Evolutionary conservation across 1,140 invertebrate species (phyloP).

Genomic region (Hetaerina americana): DNA sequence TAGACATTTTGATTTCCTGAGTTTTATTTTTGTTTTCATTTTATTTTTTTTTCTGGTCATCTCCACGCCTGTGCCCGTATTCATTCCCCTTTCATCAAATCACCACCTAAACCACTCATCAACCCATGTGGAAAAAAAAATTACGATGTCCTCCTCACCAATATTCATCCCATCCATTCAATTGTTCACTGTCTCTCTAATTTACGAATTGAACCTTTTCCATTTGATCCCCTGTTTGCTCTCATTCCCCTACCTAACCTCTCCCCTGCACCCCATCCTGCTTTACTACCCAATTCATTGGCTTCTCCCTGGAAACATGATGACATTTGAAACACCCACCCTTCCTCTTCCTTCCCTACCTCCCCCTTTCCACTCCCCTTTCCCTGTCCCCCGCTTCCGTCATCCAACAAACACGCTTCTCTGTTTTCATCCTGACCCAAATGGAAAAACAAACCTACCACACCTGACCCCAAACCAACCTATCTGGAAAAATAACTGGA

Average conservation of each 20-base stretch:
- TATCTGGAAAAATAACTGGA: constrained; percentile 14
- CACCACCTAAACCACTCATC: background rate
- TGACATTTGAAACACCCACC: too few relatives aligned
- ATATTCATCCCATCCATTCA: background rate
- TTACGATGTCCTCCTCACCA: too few relatives aligned
- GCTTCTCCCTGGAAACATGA: too few relatives aligned
- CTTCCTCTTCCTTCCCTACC: too few relatives aligned
- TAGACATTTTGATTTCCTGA: background rate
- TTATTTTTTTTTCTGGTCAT: background rate
- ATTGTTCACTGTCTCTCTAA: too few relatives aligned
- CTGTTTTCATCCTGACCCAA: constrained; percentile 13
- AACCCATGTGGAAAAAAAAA: background rate
- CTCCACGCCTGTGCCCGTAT: background rate
- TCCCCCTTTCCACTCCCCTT: background rate
- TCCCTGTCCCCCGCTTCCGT: constrained; percentile 14
- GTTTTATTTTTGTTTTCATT: background rate
- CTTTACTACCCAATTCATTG: too few relatives aligned
- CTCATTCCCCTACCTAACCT: background rate
- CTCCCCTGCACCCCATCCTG: background rate
- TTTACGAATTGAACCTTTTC: too few relatives aligned
- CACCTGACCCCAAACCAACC: constrained; percentile 4
- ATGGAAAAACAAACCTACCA: too few relatives aligned
- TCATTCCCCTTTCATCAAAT: background rate
- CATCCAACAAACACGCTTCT: constrained; percentile 15
- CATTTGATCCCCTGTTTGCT: background rate